Base-by-base conservation (phyloP, 2,888 invertebrate species). In the Phengaris arion region DNA sequence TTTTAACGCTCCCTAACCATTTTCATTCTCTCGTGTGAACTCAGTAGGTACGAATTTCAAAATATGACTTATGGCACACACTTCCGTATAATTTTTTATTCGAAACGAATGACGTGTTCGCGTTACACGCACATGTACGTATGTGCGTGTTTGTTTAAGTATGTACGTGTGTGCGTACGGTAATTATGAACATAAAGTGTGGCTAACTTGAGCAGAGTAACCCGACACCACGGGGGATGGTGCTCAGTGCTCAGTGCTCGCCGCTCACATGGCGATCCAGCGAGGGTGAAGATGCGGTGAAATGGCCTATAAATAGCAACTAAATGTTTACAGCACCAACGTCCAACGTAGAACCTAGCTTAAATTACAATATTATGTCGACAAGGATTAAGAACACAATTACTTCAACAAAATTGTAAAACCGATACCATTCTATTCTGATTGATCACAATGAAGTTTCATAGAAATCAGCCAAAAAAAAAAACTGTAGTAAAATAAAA, bases 281-380 rank as follows among this genome's bases (percentile, higher is more conserved):
- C 6, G 64, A 45, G 64, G 64, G 64, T 35, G 45, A 45, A 45
- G 64, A 64, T 64, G 64, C 64, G 64, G 64, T 35, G 64, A 64
- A 64, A 64, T 64, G 64, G 64, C 35, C 64, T 64, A 64, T 64
- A 64, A 64, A 64, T 64, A 64, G 64, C 35, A 6, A 64, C 64
- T 45, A 35, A 35, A 2, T 45, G 35, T 35, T 52, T 12, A 52
- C 52, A 10, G 10, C 10, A 9, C 9, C 12, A 2, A 52, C 59
- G 59, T 10, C 2, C 9, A 22, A 59, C 22, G 59, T 22, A 59
- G 6, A 48, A 8, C 15, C 15, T n/a, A 15, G 22, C 10, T 59
- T 59, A 59, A 59, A 59, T 59, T 48, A 48, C 48, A 48, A 10
- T 22, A 59, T 5, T 35, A 35, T 35, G 59, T 59, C 10, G 0